Percentiles rank a stretch among this genome's conserved stretches.
phyloP scores from a whole-genome alignment of 2,113 vertebrate genomes.

The Cromileptes altivelis region DNA sequence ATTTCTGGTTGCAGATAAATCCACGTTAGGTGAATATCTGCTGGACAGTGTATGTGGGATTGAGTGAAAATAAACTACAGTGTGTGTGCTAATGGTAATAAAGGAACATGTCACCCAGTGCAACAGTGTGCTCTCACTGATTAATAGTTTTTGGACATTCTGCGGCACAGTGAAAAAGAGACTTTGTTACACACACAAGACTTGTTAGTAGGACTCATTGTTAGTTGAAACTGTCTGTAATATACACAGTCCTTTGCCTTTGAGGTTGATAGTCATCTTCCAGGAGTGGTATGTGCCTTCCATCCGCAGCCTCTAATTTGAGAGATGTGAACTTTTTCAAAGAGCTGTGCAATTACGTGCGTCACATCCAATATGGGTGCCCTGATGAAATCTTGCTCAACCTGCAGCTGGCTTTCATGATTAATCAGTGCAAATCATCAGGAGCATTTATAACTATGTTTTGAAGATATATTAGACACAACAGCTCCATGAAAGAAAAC shows the following conservation, averaged over 20 bases:
- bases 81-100: neutral
- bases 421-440: neutral
- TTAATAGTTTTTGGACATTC: neutral
- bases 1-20: neutral
- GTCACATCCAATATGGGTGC: neutral
- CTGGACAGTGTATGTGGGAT: neutral
- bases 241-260: neutral
- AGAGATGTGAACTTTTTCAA: constrained; percentile 30
- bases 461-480: neutral
- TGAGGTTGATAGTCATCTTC: constrained; percentile 16
- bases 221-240: neutral
- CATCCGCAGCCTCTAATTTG: constrained; percentile 50
- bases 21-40: neutral
- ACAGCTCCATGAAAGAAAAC: neutral
- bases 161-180: neutral
- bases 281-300: constrained; percentile 22
- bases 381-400: constrained; percentile 15
- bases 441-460: neutral
- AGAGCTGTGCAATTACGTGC: neutral
- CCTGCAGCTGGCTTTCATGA: constrained; percentile 15
- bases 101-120: neutral
- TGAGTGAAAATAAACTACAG: neutral
- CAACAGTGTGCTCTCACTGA: neutral
- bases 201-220: neutral
- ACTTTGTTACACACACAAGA: neutral